Evolutionary conservation across 1,140 invertebrate genomes (phyloP), one percentile per base, ranked within the genome.

Genomic region (Bursaphelenchus mucronatus): DNA sequence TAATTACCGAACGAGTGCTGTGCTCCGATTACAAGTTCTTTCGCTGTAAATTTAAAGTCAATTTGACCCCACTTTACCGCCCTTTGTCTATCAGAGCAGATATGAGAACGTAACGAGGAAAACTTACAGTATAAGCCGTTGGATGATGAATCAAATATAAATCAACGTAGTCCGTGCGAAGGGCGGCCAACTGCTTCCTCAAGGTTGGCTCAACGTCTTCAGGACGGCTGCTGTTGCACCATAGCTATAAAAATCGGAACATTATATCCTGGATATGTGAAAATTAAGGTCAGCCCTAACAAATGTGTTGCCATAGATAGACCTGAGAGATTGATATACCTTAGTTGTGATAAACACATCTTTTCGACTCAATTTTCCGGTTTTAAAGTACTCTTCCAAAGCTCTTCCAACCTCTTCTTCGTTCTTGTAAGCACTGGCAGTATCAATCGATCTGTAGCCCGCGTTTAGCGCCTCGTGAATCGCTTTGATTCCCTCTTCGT

Each of bases 91-190:
- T n/a, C n/a, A n/a, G n/a, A n/a, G n/a, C n/a, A n/a, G n/a, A n/a
- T n/a, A n/a, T n/a, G n/a, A n/a, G n/a, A n/a, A n/a, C n/a, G n/a
- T n/a, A n/a, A n/a, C n/a, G 45, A 45, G 6, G 19, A 1, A 19
- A 11, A 74, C 66, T 84, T 82, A 76, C 78, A 44, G 69, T 71
- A 8, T 78, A 71, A 0, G 71, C 69, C 58, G 69, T 63, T 0
- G 91, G 90, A 40, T 87, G 86, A 68, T 93, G 90, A 58, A 92
- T 85, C 10, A 93, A 82, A 79, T 91, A 92, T 61, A 93, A 83
- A 76, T 94, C 91, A 3, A 93, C 81, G 76, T 92, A 93, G 61
- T 88, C 86, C 58, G 90, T 75, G 67, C 88, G 86, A n/a, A 92
- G 82, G 44, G 86, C 86, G 54, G 86, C 82, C 30, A 93, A 81